These are phyloP conservation scores for Unio delphinus DNA, from an alignment of 2,888 invertebrate species.

Conservation along the genomic window DNA sequence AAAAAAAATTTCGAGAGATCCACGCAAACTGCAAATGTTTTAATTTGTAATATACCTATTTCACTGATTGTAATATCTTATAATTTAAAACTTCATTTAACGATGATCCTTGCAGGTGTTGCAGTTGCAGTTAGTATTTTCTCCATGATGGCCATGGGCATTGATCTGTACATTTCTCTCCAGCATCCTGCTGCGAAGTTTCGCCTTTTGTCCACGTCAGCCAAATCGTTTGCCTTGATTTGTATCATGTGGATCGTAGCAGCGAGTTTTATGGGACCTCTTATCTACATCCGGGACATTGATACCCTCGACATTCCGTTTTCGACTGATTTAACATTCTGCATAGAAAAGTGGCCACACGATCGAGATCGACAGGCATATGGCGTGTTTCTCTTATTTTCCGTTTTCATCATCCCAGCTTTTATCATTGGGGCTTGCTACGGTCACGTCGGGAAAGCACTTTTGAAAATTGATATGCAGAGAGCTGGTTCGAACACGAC, in stretches of 20 bases:
- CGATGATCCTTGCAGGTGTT: conserved; percentile 67
- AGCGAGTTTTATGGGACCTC: conserved; percentile 56
- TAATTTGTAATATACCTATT: no score
- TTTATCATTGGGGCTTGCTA: conserved; percentile 78
- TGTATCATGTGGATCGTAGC: conserved; percentile 59
- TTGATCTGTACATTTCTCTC: conserved; percentile 87
- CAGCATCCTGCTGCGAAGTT: conserved; percentile 76
- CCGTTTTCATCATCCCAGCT: conserved; percentile 71
- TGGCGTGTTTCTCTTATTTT: conserved; percentile 58
- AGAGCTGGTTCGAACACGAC: conserved; percentile 51
- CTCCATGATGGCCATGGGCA: conserved; percentile 83
- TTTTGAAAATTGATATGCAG: conserved; percentile 68
- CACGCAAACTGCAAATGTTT: no score
- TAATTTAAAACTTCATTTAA: no score
- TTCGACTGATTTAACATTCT: conserved; percentile 55
- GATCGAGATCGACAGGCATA: conserved; percentile 56
- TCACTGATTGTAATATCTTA: no score
- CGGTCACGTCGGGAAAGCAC: conserved; percentile 77
- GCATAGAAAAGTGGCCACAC: conserved; percentile 65
- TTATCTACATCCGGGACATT: conserved; percentile 59
- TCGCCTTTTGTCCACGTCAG: conserved; percentile 34
- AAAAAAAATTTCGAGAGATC: no score
- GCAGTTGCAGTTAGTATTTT: conserved; percentile 86
- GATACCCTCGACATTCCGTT: conserved; percentile 46
- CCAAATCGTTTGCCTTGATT: conserved; percentile 48